Base-by-base conservation (phyloP, 2,113 vertebrate genomes). In the Urocolius indicus region DNA sequence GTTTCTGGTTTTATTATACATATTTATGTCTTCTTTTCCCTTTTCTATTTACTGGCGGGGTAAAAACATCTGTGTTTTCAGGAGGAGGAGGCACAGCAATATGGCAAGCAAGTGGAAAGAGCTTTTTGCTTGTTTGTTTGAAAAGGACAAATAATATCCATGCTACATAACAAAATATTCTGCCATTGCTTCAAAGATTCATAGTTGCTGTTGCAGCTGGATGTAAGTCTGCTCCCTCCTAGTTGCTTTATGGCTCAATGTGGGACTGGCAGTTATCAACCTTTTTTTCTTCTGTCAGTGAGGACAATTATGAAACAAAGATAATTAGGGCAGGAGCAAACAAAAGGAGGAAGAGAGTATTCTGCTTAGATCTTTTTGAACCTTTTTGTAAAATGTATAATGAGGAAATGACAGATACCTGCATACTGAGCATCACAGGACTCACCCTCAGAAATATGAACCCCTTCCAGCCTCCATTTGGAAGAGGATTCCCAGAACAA, bases 321-420 rank as follows among this genome's bases (percentile, higher is more conserved):
- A 95, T 96, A 98, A 97, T 97, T 97, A 97, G 81, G 77, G 84
- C 46, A 80, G 54, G 69, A 96, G 75, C 85, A 97, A 97, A 98
- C 98, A 97, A 98, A 98, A 98, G 97, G 84, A 96, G 94, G 96
- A 97, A 98, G 97, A 97, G 95, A 97, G 96, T 96, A 95, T 78
- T 95, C 97, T 98, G 98, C 98, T 99, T 98, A 98, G 98, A 98
- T 99, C 98, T 98, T 98, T 98, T 97, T 98, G 87, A 97, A 98
- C 95, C 97, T 98, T 98, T 98, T 98, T 98, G 97, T 98, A 97
- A 98, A 98, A 98, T 98, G 97, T 97, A 98, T 98, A 99, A 99
- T 99, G 98, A 98, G 97, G 96, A 98, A 98, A 98, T 99, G 98
- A 99, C 98, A 99, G 98, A 98, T 98, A 97, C 95, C 96, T 98